Evolutionary conservation across 2,888 invertebrate genomes (phyloP).

Genomic region (Pheosia tremula): DNA sequence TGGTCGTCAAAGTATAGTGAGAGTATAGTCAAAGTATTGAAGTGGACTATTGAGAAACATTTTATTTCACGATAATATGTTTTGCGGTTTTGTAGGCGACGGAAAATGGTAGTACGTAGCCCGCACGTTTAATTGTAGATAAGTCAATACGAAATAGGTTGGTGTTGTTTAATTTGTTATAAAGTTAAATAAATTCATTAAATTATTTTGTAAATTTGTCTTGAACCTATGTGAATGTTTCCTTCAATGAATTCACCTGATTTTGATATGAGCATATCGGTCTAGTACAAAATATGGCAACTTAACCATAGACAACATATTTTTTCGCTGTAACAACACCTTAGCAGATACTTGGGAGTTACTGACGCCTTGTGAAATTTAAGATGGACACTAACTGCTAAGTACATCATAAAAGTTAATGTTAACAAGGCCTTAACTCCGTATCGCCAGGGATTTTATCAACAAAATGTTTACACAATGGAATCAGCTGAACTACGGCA

Average conservation of each 20-base stretch:
- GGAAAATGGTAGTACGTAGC: no score
- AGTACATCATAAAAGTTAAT: slow-evolving; percentile 3
- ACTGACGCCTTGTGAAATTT: not conserved
- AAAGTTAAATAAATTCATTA: no score
- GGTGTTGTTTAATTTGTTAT: no score
- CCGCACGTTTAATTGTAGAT: no score
- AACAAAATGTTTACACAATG: slow-evolving; percentile 1
- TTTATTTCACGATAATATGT: not conserved
- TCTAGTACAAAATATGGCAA: not conserved
- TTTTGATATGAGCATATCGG: no score
- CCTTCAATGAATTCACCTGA: no score
- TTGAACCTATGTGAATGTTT: no score
- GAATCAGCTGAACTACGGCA: slow-evolving; percentile 4
- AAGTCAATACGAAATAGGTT: no score
- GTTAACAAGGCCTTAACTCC: not conserved
- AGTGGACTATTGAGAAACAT: not conserved
- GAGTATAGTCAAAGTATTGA: no score
- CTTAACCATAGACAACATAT: not conserved
- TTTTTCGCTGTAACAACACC: not conserved
- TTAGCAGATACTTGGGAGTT: not conserved
- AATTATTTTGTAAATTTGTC: no score
- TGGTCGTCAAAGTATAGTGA: not conserved
- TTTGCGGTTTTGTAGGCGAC: not conserved
- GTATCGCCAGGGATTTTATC: not conserved
- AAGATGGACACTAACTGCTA: slow-evolving; percentile 1